Evolutionary conservation across 2,797 vertebrate species (phyloP).

Genomic region (Amniataba percoides): DNA sequence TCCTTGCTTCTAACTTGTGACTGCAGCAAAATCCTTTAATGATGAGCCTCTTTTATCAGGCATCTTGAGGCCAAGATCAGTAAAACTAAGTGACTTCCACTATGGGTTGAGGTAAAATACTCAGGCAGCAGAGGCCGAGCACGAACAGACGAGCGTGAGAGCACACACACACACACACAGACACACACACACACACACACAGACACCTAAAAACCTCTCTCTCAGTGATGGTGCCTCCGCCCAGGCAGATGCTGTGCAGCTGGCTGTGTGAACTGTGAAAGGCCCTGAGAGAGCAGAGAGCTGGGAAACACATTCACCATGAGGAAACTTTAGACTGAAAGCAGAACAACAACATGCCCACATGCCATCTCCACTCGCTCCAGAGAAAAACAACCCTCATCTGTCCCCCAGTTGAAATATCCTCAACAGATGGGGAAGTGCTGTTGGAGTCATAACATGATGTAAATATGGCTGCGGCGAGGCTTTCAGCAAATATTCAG

Average conservation of each 20-base stretch:
- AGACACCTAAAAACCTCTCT: conserved; percentile 15
- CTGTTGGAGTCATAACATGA: conserved; percentile 15
- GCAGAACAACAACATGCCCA: conserved; percentile 50
- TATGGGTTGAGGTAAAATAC: conserved; percentile 18
- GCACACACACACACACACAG: too few species aligned
- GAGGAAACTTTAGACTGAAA: conserved; percentile 57
- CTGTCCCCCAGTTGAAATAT: conserved; percentile 37
- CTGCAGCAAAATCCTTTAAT: conserved; percentile 1
- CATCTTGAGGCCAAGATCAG: neutral
- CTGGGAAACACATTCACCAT: conserved; percentile 43
- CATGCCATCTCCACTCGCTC: conserved; percentile 40
- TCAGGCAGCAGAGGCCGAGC: conserved; percentile 10
- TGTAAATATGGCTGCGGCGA: conserved; percentile 29
- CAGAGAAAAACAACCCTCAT: conserved; percentile 47
- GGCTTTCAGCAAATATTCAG: neutral
- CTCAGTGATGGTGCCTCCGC: conserved; percentile 23
- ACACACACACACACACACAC: neutral
- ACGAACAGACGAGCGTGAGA: neutral
- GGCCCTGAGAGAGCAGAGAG: conserved; percentile 51
- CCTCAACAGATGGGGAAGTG: conserved; percentile 57
- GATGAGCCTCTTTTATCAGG: neutral
- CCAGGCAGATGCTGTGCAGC: conserved; percentile 65
- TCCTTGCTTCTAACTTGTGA: neutral
- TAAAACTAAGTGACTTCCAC: neutral
- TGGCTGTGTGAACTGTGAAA: conserved; percentile 59